Evolutionary conservation across 2,797 vertebrate species (phyloP).

Genomic region (Falco rusticolus): DNA sequence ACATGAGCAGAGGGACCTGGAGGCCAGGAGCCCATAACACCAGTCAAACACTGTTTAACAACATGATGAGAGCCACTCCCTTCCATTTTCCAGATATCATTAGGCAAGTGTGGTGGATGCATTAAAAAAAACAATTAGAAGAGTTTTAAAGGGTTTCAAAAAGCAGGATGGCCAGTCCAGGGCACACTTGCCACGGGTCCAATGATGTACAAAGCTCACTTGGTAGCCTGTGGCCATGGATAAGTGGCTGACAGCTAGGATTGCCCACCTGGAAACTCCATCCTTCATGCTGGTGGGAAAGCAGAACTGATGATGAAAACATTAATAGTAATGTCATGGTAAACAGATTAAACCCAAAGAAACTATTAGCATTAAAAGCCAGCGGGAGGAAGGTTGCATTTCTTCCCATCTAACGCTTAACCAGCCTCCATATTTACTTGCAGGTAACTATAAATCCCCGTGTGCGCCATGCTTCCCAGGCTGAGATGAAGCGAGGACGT

Average conservation of each 20-base stretch:
- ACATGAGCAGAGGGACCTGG: not conserved
- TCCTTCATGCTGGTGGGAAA: slow-evolving; percentile 5
- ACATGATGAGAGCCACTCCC: not conserved
- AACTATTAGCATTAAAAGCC: not conserved
- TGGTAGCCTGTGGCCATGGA: not conserved
- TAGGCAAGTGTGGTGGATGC: not conserved
- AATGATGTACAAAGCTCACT: not conserved
- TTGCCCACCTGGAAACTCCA: not conserved
- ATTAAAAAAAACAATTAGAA: not conserved
- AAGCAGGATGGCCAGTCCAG: not conserved
- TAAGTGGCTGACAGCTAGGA: not conserved
- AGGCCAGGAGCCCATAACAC: not conserved
- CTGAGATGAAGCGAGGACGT: not conserved
- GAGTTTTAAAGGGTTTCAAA: not conserved
- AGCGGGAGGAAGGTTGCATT: not conserved
- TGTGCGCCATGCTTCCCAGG: not conserved
- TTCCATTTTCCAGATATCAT: not conserved
- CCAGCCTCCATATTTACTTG: not conserved
- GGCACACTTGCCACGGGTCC: not conserved
- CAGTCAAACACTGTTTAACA: not conserved
- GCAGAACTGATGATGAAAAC: not conserved
- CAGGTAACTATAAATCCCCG: not conserved
- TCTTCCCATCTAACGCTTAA: not conserved
- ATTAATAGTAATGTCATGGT: not conserved
- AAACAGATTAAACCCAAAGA: not conserved